Conservation (phyloP, 2,113 vertebrate species). For the Manacus vitellinus region DNA sequence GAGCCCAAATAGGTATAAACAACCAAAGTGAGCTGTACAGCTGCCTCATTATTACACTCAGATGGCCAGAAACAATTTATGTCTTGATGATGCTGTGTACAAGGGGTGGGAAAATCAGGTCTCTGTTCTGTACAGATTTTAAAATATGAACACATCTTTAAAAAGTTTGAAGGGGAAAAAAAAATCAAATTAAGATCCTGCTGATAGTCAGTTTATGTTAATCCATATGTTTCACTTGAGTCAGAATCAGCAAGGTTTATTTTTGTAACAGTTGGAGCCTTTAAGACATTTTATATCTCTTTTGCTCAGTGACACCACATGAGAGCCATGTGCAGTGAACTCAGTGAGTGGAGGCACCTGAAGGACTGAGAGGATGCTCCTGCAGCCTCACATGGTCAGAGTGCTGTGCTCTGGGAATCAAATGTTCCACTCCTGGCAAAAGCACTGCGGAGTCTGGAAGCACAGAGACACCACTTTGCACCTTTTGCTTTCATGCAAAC, state of each 20-base stretch:
- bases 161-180: background rate
- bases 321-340: background rate
- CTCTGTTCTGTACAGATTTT: background rate
- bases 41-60: slow-evolving; percentile 60
- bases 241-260: slow-evolving; percentile 53
- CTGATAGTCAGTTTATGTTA: slow-evolving; percentile 40
- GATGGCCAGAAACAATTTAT: slow-evolving; percentile 46
- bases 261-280: background rate
- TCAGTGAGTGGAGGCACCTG: background rate
- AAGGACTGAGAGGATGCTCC: background rate
- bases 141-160: background rate
- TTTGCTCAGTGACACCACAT: background rate
- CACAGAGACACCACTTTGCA: background rate
- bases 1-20: slow-evolving; percentile 54
- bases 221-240: slow-evolving; percentile 7
- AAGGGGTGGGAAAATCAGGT: background rate
- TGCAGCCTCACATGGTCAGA: background rate
- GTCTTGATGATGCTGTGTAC: background rate
- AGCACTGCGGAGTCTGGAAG: background rate
- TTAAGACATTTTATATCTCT: background rate
- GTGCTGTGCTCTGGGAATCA: background rate
- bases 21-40: slow-evolving; percentile 41
- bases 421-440: background rate
- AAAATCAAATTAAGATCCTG: slow-evolving; percentile 27
- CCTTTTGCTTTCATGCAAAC: fast-evolving